Conservation (phyloP, 2,888 invertebrate genomes). For the Diploptera punctata region DNA sequence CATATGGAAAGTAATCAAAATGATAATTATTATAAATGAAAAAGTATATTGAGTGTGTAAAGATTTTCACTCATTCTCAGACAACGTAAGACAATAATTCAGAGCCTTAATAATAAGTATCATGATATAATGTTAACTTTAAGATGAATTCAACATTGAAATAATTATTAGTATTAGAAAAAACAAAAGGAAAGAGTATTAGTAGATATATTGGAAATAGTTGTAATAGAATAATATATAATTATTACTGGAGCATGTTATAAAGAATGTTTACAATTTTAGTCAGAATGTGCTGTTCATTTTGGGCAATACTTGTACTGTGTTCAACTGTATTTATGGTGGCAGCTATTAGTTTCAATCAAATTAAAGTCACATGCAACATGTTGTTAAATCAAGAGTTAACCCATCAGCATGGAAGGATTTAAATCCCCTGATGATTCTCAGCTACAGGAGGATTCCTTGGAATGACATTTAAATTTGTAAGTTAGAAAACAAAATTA, state of each 20-base stretch:
- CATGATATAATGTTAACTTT: background rate
- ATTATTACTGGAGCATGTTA: background rate
- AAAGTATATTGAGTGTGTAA: background rate
- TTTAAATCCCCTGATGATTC: no score
- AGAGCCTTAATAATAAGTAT: conserved; percentile 41
- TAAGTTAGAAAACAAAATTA: no score
- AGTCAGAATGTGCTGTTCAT: background rate
- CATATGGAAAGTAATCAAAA: background rate
- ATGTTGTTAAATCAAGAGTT: no score
- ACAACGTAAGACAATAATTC: conserved; percentile 45
- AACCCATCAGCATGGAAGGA: no score
- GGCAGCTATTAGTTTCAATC: no score
- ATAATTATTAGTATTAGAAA: background rate
- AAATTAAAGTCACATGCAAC: no score
- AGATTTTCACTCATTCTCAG: conserved; percentile 18
- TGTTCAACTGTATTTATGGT: no score
- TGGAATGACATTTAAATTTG: no score
- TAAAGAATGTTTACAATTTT: background rate
- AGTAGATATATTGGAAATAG: background rate
- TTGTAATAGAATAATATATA: background rate
- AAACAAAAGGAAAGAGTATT: background rate
- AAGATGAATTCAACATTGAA: background rate
- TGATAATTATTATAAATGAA: background rate
- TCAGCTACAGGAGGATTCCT: no score
- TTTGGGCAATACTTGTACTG: background rate